Conservation (phyloP, 2,888 invertebrate genomes). For the Microctonus brassicae region DNA sequence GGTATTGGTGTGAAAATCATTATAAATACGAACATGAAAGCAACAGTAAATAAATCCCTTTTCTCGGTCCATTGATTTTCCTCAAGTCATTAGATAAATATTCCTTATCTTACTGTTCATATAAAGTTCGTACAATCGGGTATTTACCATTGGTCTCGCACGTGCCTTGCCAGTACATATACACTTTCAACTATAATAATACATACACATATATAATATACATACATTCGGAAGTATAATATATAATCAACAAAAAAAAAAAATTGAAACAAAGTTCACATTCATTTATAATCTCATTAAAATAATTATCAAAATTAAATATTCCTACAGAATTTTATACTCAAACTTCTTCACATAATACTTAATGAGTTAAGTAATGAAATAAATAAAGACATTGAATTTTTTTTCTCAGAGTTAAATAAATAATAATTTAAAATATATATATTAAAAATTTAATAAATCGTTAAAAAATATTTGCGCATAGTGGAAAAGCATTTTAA, state of each 20-base stretch:
- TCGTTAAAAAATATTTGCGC: background rate
- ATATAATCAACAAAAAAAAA: background rate
- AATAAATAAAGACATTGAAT: too few relatives aligned
- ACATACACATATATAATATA: background rate
- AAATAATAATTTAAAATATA: too few relatives aligned
- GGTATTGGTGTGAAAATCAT: background rate
- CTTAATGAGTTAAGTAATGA: too few relatives aligned
- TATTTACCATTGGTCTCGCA: constrained; percentile 14
- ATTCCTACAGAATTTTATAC: too few relatives aligned
- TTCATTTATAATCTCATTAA: constrained; percentile 19
- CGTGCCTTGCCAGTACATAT: constrained; percentile 24
- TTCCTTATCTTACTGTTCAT: constrained; percentile 22
- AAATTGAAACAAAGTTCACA: background rate
- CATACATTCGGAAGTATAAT: constrained; percentile 16
- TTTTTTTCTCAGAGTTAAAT: too few relatives aligned
- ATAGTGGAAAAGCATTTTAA: constrained; percentile 40
- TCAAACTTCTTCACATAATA: too few relatives aligned
- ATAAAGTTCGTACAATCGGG: constrained; percentile 26
- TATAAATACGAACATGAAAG: background rate
- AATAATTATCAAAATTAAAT: constrained; percentile 5
- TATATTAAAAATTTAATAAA: too few relatives aligned
- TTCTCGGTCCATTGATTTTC: constrained; percentile 31
- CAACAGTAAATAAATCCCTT: constrained; percentile 6
- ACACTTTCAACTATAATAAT: constrained; percentile 31
- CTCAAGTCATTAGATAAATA: constrained; percentile 27